Evolutionary conservation across 1,140 invertebrate species (phyloP).

Genomic region (Sipha flava): DNA sequence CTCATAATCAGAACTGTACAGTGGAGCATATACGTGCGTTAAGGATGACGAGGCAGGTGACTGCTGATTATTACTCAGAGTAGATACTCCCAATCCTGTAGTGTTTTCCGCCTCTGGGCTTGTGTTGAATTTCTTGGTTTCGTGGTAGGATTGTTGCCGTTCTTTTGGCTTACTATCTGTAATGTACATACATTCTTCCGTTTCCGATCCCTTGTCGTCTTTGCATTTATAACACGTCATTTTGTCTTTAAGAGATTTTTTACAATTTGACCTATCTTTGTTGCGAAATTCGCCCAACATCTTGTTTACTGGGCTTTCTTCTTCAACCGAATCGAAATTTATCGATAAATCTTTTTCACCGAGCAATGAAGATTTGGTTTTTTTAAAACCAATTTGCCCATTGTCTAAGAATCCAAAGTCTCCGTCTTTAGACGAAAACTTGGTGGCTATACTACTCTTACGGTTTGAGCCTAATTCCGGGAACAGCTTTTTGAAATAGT

Average conservation of each 20-base stretch:
- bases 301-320: conserved; percentile 48
- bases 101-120: not conserved
- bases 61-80: not conserved
- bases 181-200: conserved; percentile 67
- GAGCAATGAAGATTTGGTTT: not conserved
- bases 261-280: conserved; percentile 60
- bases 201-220: conserved; percentile 55
- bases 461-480: not conserved
- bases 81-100: not conserved
- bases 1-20: not conserved
- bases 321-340: not conserved
- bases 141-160: conserved; percentile 37
- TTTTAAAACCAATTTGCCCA: not conserved
- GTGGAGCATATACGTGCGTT: not conserved
- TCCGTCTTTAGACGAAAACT: conserved; percentile 18
- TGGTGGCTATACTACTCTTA: not conserved
- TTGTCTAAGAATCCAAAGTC: conserved; percentile 15
- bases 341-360: not conserved
- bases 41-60: not conserved
- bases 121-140: conserved; percentile 33
- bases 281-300: conserved; percentile 58
- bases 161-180: conserved; percentile 44
- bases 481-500: conserved; percentile 13
- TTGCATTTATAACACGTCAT: conserved; percentile 66
- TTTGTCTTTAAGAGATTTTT: conserved; percentile 57